These are phyloP conservation scores for Heliconius sara DNA, from an alignment of 2,888 invertebrate genomes.

Conservation along the genomic window DNA sequence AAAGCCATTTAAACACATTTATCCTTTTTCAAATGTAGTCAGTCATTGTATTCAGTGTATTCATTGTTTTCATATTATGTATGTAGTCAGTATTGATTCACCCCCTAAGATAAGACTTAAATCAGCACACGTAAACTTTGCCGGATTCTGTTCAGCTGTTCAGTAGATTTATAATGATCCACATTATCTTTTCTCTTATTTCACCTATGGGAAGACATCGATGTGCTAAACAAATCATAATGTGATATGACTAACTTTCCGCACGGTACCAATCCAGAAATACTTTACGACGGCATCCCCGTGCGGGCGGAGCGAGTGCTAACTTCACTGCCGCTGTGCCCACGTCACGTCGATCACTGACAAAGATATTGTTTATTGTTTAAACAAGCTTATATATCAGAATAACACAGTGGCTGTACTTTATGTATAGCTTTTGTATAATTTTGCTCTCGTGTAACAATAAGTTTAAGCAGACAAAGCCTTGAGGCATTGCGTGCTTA, in stretches of 20 bases:
- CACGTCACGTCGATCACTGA: conserved; percentile 38
- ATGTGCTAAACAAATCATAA: conserved; percentile 49
- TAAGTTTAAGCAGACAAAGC: no score
- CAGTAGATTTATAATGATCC: neutral
- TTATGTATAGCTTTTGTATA: no score
- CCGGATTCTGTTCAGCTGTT: neutral
- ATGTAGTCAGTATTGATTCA: neutral
- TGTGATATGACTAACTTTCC: conserved; percentile 76
- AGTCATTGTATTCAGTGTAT: no score
- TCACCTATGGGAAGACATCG: conserved; percentile 67
- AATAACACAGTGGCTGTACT: no score
- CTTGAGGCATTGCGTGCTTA: no score
- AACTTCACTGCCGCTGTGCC: conserved; percentile 47
- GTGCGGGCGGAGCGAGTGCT: conserved; percentile 38
- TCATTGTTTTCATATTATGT: no score
- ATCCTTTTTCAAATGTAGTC: neutral
- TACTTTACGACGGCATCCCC: conserved; percentile 68
- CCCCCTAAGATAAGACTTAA: neutral
- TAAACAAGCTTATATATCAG: neutral
- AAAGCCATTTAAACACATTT: neutral
- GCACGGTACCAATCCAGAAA: conserved; percentile 83
- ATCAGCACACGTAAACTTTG: neutral
- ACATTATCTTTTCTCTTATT: conserved; percentile 51
- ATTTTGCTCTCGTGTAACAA: no score
- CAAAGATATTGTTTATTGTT: conserved; percentile 22